These are phyloP conservation scores for Drosophila neocordata DNA, from an alignment of 1,140 invertebrate species.

Conservation along the genomic window DNA sequence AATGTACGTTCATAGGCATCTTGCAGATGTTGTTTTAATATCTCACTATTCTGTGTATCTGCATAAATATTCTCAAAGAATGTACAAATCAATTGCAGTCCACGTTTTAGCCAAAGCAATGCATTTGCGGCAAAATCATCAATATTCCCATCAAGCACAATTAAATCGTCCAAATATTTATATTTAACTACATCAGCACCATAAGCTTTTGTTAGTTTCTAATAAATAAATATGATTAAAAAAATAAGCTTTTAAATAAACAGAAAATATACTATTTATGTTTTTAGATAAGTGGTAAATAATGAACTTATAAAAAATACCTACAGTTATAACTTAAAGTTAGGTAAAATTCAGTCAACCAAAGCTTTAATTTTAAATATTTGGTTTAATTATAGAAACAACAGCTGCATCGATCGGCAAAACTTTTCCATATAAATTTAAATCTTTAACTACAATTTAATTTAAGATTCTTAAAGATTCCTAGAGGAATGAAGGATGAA, in stretches of 20 bases:
- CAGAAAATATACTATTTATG: too few species aligned
- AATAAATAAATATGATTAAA: conserved; percentile 20
- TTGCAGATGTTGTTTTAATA: conserved; percentile 69
- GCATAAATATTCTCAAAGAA: conserved; percentile 81
- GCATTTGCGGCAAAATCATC: conserved; percentile 85
- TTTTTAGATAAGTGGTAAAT: too few species aligned
- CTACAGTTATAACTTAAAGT: too few species aligned
- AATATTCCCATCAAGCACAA: conserved; percentile 86
- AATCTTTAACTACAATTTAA: too few species aligned
- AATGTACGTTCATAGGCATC: conserved; percentile 77
- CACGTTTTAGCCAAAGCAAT: conserved; percentile 81
- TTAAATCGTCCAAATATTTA: conserved; percentile 87
- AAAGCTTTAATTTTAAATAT: too few species aligned
- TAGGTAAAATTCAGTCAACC: too few species aligned
- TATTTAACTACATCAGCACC: conserved; percentile 84
- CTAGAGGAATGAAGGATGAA: too few species aligned
- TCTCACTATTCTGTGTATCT: conserved; percentile 61
- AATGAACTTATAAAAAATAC: not conserved
- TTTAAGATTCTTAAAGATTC: too few species aligned
- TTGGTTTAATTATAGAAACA: too few species aligned
- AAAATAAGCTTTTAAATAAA: not conserved
- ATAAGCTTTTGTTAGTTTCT: conserved; percentile 87
- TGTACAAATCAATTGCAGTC: conserved; percentile 77
- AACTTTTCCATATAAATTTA: too few species aligned
- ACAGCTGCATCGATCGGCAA: too few species aligned